Evolutionary conservation across 1,140 invertebrate genomes (phyloP), one percentile per base, ranked within the genome.

Genomic region (Cephus cinctus): DNA sequence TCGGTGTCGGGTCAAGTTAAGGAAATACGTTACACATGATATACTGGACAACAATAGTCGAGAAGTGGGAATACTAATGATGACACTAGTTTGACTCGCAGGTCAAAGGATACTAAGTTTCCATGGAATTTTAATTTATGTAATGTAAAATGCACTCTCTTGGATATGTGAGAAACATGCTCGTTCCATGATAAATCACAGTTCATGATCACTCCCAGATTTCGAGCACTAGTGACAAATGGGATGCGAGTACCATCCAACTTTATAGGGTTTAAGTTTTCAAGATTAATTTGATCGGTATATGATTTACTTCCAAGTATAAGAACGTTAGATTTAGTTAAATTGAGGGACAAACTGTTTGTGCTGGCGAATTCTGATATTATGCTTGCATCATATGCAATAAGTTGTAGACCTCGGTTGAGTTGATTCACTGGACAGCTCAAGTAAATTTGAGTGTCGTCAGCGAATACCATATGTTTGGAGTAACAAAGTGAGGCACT

Each of bases 401-500:
- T n/a, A n/a, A n/a, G n/a, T n/a, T n/a, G n/a, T n/a, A n/a, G n/a
- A n/a, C n/a, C n/a, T n/a, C n/a, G n/a, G n/a, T n/a, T n/a, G n/a
- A n/a, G n/a, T n/a, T n/a, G n/a, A n/a, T n/a, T n/a, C n/a, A n/a
- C n/a, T 12, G 25, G 15, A 19, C 14, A 27, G 22, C 14, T n/a
- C 3, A 19, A 23, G 23, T 48, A 40, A 14, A 36, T 46, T 11
- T 46, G 20, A 6, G 32, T 36, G 21, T 46, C 31, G 22, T 46
- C 31, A 19, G 32, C 43, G 18, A 46, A 38, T 3, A 46, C 12
- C 19, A 32, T 23, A 11, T 30, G 32, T 12, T 35, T 23, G 4
- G 30, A 21, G 14, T 35, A 25, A 6, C 2, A 9, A 5, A 46
- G 16, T 11, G 4, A 19, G 11, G 12, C 23, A 22, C 30, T 16